phyloP scores from a whole-genome alignment of 1,140 invertebrate species.

The Pectinophora gossypiella region DNA sequence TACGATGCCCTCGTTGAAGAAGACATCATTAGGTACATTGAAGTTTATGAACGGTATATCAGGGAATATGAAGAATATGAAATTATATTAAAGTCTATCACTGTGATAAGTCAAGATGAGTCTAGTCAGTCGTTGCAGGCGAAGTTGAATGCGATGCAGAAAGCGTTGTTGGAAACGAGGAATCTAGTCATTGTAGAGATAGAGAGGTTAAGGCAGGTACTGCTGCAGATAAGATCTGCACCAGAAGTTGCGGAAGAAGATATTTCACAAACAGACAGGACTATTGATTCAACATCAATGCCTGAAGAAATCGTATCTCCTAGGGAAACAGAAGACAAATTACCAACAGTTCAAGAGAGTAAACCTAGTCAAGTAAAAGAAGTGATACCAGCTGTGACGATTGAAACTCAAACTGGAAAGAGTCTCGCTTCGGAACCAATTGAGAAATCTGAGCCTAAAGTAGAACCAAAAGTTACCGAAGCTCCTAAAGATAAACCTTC shows the following conservation, averaged over 20 bases:
- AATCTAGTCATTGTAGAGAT: slow-evolving; percentile 76
- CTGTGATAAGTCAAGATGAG: slow-evolving; percentile 73
- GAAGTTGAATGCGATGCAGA: slow-evolving; percentile 75
- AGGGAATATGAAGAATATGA: slow-evolving; percentile 77
- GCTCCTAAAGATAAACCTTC: slow-evolving; percentile 23
- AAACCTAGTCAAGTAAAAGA: slow-evolving; percentile 17
- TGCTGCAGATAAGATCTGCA: slow-evolving; percentile 50
- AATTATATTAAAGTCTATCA: slow-evolving; percentile 76
- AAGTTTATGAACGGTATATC: slow-evolving; percentile 69
- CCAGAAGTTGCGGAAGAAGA: slow-evolving; percentile 63
- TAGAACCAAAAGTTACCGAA: not conserved
- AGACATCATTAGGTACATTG: slow-evolving; percentile 67
- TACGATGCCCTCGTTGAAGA: slow-evolving; percentile 53
- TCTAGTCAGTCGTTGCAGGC: slow-evolving; percentile 75
- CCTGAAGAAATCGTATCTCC: slow-evolving; percentile 75
- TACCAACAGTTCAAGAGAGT: slow-evolving; percentile 11
- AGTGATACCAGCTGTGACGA: slow-evolving; percentile 14
- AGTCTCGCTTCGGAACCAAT: slow-evolving; percentile 62
- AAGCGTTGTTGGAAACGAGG: slow-evolving; percentile 76
- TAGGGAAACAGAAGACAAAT: slow-evolving; percentile 25
- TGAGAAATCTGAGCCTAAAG: slow-evolving; percentile 13
- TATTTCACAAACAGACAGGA: slow-evolving; percentile 75
- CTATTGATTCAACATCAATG: slow-evolving; percentile 78
- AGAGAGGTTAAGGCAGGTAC: slow-evolving; percentile 69
- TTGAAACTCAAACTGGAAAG: slow-evolving; percentile 77